These are phyloP conservation scores for Tokudaia tokunoshimensis DNA, from an alignment of 2,797 vertebrate genomes.

Conservation along the genomic window DNA sequence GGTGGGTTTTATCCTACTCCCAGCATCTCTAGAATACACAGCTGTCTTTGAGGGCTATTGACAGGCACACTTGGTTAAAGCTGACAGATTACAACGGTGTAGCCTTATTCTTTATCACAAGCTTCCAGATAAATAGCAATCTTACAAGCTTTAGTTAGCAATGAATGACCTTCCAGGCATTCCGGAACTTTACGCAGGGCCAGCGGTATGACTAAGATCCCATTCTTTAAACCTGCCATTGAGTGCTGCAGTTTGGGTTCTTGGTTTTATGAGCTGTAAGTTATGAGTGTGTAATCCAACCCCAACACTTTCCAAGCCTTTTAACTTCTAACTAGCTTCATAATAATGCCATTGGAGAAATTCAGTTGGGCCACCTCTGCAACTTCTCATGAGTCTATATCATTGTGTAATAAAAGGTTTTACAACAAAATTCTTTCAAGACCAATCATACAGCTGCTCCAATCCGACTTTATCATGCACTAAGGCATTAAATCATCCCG, in stretches of 20 bases:
- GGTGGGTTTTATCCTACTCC: neutral
- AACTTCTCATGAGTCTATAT: neutral
- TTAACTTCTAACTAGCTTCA: neutral
- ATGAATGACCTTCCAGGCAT: neutral
- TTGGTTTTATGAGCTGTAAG: neutral
- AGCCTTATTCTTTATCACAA: neutral
- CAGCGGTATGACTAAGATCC: neutral
- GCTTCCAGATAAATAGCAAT: neutral
- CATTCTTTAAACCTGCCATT: neutral
- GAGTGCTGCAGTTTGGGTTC: neutral
- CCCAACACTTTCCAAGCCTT: neutral
- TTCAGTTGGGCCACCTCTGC: neutral
- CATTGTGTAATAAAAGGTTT: slow-evolving; percentile 39
- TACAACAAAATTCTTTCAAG: slow-evolving; percentile 26
- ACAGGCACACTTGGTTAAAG: neutral
- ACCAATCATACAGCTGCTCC: neutral
- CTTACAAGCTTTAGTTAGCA: neutral
- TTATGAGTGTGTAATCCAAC: neutral
- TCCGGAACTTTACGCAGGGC: neutral
- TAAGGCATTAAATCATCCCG: slow-evolving; percentile 59
- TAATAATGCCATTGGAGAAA: neutral
- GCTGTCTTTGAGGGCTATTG: neutral
- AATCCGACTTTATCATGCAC: slow-evolving; percentile 35
- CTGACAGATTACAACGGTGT: neutral
- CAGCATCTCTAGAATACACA: neutral